A percentile compares a stretch with the other conserved stretches of the same genome.
Evolutionary conservation across 2,797 vertebrate genomes (phyloP).

Genomic region (Megalops cyprinoides): DNA sequence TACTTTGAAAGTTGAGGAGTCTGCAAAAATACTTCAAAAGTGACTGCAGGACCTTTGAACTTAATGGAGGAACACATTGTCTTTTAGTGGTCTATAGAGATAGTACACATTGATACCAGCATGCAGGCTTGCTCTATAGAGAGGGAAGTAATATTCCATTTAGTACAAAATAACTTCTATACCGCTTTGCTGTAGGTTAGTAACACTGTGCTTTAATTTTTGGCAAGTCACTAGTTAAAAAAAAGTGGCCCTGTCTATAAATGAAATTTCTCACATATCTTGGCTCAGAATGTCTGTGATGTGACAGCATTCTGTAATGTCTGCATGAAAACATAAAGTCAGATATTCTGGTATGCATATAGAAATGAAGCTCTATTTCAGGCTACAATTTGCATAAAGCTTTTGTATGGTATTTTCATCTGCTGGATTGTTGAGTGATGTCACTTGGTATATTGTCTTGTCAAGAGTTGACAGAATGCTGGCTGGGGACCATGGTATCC

Average conservation of each 20-base stretch:
- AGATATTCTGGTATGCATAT: not conserved
- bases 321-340: not conserved
- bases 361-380: not conserved
- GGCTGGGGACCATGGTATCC: not conserved
- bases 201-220: not conserved
- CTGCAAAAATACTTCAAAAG: no score
- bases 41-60: no score
- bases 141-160: not conserved
- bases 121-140: no score
- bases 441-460: not conserved
- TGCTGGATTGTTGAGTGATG: not conserved
- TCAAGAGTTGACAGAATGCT: not conserved
- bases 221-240: not conserved
- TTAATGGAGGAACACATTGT: not conserved
- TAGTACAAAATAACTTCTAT: not conserved
- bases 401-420: not conserved
- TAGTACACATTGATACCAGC: no score
- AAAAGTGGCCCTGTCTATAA: not conserved
- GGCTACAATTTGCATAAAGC: not conserved
- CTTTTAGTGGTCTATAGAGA: not conserved
- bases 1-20: no score
- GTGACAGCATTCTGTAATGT: not conserved
- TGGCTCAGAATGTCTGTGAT: not conserved
- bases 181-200: not conserved
- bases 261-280: not conserved